These are phyloP conservation scores for Erannis defoliaria DNA, from an alignment of 2,888 invertebrate species.

Conservation along the genomic window DNA sequence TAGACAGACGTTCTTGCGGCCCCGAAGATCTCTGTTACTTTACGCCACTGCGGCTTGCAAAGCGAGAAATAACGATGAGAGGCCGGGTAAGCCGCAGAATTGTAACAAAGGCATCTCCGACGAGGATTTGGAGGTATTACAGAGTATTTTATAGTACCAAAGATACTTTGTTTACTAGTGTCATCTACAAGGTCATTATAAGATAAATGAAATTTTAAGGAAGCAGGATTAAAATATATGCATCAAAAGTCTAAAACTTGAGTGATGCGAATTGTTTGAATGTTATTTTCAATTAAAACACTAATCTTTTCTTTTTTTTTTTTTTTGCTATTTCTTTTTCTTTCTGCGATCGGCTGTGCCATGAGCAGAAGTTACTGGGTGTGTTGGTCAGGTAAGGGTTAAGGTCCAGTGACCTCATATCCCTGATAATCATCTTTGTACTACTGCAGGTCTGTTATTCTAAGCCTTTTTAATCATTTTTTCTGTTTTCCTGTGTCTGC, in stretches of 20 bases:
- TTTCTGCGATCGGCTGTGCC: too few relatives aligned
- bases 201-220: slow-evolving; percentile 7
- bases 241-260: not conserved
- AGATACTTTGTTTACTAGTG: slow-evolving; percentile 28
- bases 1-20: slow-evolving; percentile 68
- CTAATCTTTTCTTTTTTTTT: too few relatives aligned
- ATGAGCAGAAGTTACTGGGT: too few relatives aligned
- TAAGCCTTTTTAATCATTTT: too few relatives aligned
- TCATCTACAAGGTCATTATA: slow-evolving; percentile 33
- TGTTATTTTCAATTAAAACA: not conserved
- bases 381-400: too few relatives aligned
- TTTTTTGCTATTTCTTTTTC: too few relatives aligned
- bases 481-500: too few relatives aligned
- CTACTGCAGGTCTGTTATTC: too few relatives aligned
- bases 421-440: too few relatives aligned
- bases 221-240: not conserved
- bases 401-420: too few relatives aligned
- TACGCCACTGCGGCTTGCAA: slow-evolving; percentile 77
- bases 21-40: slow-evolving; percentile 68
- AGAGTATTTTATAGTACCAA: not conserved
- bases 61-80: slow-evolving; percentile 54
- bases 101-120: slow-evolving; percentile 70
- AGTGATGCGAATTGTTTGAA: not conserved
- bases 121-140: slow-evolving; percentile 71
- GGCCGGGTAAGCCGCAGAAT: slow-evolving; percentile 39